These are phyloP conservation scores for Thereva unica DNA, from an alignment of 2,888 invertebrate species.

Conservation along the genomic window DNA sequence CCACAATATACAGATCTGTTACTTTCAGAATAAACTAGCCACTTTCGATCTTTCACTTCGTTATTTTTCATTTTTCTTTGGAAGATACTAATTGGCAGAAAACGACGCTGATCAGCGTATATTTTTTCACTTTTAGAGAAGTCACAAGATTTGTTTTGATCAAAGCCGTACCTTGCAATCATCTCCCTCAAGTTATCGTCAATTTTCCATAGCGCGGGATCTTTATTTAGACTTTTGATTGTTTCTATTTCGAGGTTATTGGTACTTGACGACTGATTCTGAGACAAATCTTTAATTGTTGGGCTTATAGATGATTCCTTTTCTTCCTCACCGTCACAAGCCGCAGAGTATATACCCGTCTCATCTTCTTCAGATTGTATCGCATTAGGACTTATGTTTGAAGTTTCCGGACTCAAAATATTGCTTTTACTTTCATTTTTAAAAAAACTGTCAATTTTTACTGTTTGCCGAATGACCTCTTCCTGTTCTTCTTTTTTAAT, in stretches of 20 bases:
- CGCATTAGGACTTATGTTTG: too few species aligned
- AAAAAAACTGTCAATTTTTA: too few species aligned
- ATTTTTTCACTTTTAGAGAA: conserved; percentile 3
- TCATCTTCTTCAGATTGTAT: too few species aligned
- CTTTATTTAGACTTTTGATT: background rate
- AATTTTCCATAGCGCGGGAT: background rate
- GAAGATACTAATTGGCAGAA: background rate
- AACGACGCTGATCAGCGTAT: background rate
- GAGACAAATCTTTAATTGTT: too few species aligned
- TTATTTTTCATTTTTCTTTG: background rate
- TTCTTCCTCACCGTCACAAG: too few species aligned
- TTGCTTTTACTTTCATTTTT: too few species aligned
- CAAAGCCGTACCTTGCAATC: conserved; percentile 1
- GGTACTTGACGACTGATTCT: conserved; percentile 1
- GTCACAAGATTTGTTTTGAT: conserved; percentile 2
- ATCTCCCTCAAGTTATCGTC: background rate
- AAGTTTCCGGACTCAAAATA: too few species aligned
- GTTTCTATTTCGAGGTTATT: background rate
- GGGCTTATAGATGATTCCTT: too few species aligned
- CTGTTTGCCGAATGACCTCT: too few species aligned
- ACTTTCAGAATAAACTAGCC: too few species aligned
- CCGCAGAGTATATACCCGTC: too few species aligned
- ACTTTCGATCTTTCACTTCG: background rate
- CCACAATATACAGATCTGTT: background rate
- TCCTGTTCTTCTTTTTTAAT: too few species aligned